phyloP scores from a whole-genome alignment of 2,888 invertebrate genomes.

The Geotrupes spiniger region DNA sequence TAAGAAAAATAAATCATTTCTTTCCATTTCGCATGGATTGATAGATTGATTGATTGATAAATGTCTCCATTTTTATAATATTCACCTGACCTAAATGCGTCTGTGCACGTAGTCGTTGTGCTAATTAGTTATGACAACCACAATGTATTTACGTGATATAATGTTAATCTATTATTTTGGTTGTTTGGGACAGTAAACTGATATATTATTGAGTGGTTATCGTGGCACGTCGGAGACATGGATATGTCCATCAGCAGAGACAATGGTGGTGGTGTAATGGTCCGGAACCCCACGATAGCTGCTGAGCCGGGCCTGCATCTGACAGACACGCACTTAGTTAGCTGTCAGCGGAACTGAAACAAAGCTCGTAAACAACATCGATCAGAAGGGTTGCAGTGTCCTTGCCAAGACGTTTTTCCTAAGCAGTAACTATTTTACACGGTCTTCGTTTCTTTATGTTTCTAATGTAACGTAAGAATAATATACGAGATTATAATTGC shows the following conservation, averaged over 20 bases:
- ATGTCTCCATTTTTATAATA: too few species aligned
- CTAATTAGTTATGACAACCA: too few species aligned
- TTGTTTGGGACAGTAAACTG: conserved; percentile 7
- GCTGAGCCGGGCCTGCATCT: conserved; percentile 38
- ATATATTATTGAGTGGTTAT: conserved; percentile 31
- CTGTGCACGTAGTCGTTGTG: too few species aligned
- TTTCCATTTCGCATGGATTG: too few species aligned
- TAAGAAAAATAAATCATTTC: too few species aligned
- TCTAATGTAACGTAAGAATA: too few species aligned
- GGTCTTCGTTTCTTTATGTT: too few species aligned
- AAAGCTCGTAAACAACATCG: conserved; percentile 24
- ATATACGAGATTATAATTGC: neutral
- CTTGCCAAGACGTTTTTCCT: conserved; percentile 2
- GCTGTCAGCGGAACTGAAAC: conserved; percentile 39
- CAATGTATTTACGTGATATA: neutral
- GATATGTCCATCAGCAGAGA: conserved; percentile 35
- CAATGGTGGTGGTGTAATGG: conserved; percentile 37
- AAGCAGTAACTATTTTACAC: too few species aligned
- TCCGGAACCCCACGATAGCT: conserved; percentile 38
- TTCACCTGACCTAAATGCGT: too few species aligned
- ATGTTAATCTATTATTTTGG: conserved; percentile 6
- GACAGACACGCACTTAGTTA: conserved; percentile 47
- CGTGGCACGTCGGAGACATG: conserved; percentile 31
- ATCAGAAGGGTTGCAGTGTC: conserved; percentile 17
- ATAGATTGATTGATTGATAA: too few species aligned